Evolutionary conservation across 2,113 vertebrate species (phyloP), one percentile per base, ranked within the genome.

Genomic region (Pampusana beccarii): DNA sequence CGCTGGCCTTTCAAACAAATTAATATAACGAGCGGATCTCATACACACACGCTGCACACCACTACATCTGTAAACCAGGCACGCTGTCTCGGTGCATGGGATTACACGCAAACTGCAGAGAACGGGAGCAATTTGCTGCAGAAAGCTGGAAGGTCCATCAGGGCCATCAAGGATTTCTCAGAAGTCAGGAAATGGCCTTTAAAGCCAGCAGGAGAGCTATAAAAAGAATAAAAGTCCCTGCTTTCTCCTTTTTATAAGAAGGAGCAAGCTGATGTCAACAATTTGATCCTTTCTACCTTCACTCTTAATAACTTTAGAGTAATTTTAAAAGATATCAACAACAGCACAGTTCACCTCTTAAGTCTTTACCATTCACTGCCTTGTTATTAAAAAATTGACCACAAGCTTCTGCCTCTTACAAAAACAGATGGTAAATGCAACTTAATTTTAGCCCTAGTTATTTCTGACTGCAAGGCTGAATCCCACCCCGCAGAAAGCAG

Each of bases 361-460:
- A 65, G 46, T 36, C 53, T 53, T 31, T 67, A 65, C 48, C 23
- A 61, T 58, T 75, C 48, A 38, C 28, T 80, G 67, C 34, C n/a
- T 64, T 66, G n/a, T 86, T 89, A 83, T 73, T 77, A 77, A 78
- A 89, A 87, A 82, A 48, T 4, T 38, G 29, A 83, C 73, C 29
- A 2, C 40, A 42, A 85, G 54, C 31, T 77, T 81, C 73, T 60
- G 33, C 24, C 44, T 71, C n/a, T 70, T 28, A 69, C 25, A 87
- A 90, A 94, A 92, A 29, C 70, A 79, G 77, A 88, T 56, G 82
- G 84, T 42, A 93, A 97, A 88, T 23, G n/a, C 86, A 87, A 57
- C 73, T 96, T 96, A 95, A 96, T 96, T 97, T 95, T 97, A 97
- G 94, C 86, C 89, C 46, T 56, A 73, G 93, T 88, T 97, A 96